These are phyloP conservation scores for Taenioides sp. DNA, from an alignment of 2,797 vertebrate species.

Conservation along the genomic window DNA sequence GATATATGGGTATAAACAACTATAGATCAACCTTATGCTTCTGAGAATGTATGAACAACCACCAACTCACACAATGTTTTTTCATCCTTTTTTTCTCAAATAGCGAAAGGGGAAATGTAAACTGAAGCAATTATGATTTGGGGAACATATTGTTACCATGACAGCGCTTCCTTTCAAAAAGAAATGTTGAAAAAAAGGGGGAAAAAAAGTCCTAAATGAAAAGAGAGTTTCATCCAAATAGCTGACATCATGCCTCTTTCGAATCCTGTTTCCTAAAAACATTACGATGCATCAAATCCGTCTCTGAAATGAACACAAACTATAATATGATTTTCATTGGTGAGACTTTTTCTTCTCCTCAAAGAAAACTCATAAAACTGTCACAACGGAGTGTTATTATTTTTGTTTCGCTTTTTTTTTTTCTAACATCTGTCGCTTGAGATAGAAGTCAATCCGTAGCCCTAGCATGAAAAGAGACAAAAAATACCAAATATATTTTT, in stretches of 20 bases:
- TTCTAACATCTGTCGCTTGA: slow-evolving; percentile 40
- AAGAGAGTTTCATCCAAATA: not conserved
- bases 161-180: too few species aligned
- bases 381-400: slow-evolving; percentile 22
- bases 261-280: not conserved
- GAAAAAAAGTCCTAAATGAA: too few species aligned
- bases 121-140: too few species aligned
- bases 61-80: too few species aligned
- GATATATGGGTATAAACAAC: too few species aligned
- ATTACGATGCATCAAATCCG: not conserved
- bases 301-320: not conserved
- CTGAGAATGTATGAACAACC: too few species aligned
- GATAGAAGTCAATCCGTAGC: slow-evolving; percentile 35
- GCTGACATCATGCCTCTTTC: not conserved
- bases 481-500: too few species aligned
- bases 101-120: too few species aligned
- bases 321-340: not conserved
- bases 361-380: slow-evolving; percentile 23
- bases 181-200: too few species aligned
- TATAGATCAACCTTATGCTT: too few species aligned
- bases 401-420: slow-evolving; percentile 25
- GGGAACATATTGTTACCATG: too few species aligned
- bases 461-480: slow-evolving; percentile 20
- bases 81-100: too few species aligned
- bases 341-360: not conserved